These are phyloP conservation scores for Edolisoma coerulescens DNA, from an alignment of 2,113 vertebrate genomes.

Conservation along the genomic window DNA sequence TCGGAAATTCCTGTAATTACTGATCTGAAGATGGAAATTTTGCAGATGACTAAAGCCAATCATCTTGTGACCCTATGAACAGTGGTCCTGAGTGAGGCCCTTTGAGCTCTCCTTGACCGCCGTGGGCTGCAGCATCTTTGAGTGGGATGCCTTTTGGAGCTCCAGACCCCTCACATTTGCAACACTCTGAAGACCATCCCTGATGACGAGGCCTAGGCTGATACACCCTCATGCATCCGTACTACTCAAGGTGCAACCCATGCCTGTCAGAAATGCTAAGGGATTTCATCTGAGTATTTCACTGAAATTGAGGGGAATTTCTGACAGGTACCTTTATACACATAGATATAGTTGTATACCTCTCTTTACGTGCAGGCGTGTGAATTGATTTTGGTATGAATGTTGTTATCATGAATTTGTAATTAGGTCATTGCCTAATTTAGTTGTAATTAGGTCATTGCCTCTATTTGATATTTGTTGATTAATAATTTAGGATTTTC, in stretches of 20 bases:
- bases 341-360: no score
- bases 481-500: background rate
- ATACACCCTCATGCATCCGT: no score
- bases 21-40: background rate
- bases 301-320: background rate
- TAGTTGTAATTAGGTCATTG: background rate
- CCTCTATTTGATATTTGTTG: background rate
- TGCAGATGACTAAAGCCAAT: background rate
- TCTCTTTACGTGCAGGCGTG: background rate
- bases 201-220: background rate
- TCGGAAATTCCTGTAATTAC: background rate
- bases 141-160: background rate
- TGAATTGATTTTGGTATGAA: background rate
- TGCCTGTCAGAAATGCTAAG: background rate
- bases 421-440: background rate
- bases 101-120: background rate
- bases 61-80: background rate
- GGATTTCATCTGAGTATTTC: background rate
- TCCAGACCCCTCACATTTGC: background rate
- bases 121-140: background rate
- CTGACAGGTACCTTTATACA: background rate
- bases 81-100: background rate
- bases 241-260: fast-evolving
- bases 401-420: background rate
- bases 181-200: no score